Conservation (phyloP, 2,888 invertebrate genomes). For the Apocheima hispidaria region DNA sequence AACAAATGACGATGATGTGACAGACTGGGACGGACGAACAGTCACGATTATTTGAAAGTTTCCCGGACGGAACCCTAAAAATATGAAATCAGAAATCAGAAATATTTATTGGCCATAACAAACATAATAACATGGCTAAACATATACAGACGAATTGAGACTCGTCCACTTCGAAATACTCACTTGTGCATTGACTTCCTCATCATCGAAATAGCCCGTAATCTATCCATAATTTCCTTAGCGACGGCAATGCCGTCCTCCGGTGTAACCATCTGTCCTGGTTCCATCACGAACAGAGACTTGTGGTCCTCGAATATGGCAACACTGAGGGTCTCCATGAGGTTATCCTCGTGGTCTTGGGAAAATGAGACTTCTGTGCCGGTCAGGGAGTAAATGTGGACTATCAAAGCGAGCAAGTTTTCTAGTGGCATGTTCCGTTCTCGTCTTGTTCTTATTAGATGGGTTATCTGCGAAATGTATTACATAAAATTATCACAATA, state of each 20-base stretch:
- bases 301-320: constrained; percentile 87
- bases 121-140: no score
- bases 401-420: constrained; percentile 85
- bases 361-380: constrained; percentile 86
- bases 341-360: constrained; percentile 77
- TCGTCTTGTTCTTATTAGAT: constrained; percentile 84
- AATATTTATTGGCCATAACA: no score
- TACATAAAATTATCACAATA: no score
- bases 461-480: constrained; percentile 82
- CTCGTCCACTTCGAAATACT: no score
- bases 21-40: no score
- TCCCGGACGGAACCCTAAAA: no score
- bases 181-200: constrained; percentile 71
- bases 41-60: no score
- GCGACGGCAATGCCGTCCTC: constrained; percentile 67
- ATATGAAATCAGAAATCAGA: no score
- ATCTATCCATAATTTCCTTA: constrained; percentile 59
- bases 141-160: no score
- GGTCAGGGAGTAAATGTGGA: constrained; percentile 87
- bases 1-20: no score
- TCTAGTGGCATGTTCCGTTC: constrained; percentile 84
- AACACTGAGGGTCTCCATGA: constrained; percentile 79
- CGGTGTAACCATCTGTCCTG: constrained; percentile 55
- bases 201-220: constrained; percentile 74
- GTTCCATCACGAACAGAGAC: constrained; percentile 53